Conservation (phyloP, 2,888 invertebrate species). For the Troides aeacus region DNA sequence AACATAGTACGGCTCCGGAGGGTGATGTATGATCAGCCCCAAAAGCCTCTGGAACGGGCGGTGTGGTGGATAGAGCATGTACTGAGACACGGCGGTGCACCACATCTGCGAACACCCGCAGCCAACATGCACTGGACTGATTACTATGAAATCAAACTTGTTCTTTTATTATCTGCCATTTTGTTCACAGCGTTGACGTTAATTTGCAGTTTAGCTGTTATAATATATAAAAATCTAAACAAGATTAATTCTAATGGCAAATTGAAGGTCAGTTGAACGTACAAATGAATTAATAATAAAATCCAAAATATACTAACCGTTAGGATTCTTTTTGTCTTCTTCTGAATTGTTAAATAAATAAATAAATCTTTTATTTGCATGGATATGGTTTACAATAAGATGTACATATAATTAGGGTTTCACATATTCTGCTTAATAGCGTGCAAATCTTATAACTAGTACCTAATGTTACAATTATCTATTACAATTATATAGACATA, state of each 20-base stretch:
- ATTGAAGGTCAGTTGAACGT: not conserved
- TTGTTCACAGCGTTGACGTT: not conserved
- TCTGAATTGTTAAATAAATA: too few species aligned
- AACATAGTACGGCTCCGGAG: constrained; percentile 43
- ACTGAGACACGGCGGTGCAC: constrained; percentile 54
- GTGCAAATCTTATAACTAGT: too few species aligned
- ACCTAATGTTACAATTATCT: too few species aligned
- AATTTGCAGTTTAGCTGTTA: not conserved
- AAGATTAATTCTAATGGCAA: not conserved
- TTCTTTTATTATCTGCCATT: constrained; percentile 6
- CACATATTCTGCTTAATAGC: too few species aligned
- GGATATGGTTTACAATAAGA: too few species aligned
- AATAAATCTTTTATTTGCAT: too few species aligned
- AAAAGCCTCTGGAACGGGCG: constrained; percentile 55
- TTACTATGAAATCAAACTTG: constrained; percentile 39
- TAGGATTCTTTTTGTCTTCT: too few species aligned
- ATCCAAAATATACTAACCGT: too few species aligned
- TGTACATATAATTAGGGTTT: too few species aligned
- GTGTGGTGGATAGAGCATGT: constrained; percentile 72
- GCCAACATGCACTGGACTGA: constrained; percentile 43
- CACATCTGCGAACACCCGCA: constrained; percentile 40
- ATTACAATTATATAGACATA: too few species aligned
- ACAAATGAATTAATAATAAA: too few species aligned
- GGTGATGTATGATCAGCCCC: constrained; percentile 57
- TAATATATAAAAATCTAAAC: not conserved